These are phyloP conservation scores for Circaetus cinerascens DNA, from an alignment of 2,113 vertebrate species.

Conservation along the genomic window DNA sequence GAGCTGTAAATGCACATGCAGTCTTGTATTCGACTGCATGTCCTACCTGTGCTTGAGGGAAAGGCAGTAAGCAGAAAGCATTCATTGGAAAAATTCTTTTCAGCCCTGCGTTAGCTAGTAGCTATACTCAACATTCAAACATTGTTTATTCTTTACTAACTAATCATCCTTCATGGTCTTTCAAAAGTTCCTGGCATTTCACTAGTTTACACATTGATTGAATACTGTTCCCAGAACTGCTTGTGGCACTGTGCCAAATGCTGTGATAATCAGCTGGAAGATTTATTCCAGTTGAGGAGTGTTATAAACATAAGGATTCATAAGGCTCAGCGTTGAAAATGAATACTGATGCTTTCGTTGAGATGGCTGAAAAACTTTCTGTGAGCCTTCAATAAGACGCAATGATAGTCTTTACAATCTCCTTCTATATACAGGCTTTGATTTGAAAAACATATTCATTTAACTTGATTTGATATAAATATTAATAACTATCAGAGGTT, in stretches of 20 bases:
- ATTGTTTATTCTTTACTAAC: slow-evolving; percentile 76
- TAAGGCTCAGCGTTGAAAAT: slow-evolving; percentile 58
- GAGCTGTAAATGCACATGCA: not conserved
- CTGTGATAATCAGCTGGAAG: slow-evolving; percentile 84
- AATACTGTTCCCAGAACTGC: slow-evolving; percentile 74
- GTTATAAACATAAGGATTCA: slow-evolving; percentile 81
- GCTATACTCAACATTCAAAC: slow-evolving; percentile 42
- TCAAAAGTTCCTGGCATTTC: slow-evolving; percentile 76
- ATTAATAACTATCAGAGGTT: slow-evolving; percentile 55
- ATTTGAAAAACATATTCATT: slow-evolving; percentile 52
- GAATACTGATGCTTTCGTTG: slow-evolving; percentile 64
- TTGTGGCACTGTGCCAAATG: slow-evolving; percentile 72
- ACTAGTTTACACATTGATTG: slow-evolving; percentile 76
- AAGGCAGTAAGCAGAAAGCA: not conserved
- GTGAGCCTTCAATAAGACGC: not conserved
- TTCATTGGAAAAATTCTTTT: slow-evolving; percentile 63
- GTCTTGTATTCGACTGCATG: rapidly evolving
- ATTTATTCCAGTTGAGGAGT: slow-evolving; percentile 82
- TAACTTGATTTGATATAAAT: slow-evolving; percentile 59
- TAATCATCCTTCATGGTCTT: slow-evolving; percentile 71
- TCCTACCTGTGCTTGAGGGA: not conserved
- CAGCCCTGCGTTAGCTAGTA: slow-evolving; percentile 43
- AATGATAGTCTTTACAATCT: not conserved
- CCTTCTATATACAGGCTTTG: slow-evolving; percentile 32
- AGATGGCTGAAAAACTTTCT: slow-evolving; percentile 66